phyloP scores from a whole-genome alignment of 64 coral and sea anemone genomes.

The Dendronephthya gigantea region DNA sequence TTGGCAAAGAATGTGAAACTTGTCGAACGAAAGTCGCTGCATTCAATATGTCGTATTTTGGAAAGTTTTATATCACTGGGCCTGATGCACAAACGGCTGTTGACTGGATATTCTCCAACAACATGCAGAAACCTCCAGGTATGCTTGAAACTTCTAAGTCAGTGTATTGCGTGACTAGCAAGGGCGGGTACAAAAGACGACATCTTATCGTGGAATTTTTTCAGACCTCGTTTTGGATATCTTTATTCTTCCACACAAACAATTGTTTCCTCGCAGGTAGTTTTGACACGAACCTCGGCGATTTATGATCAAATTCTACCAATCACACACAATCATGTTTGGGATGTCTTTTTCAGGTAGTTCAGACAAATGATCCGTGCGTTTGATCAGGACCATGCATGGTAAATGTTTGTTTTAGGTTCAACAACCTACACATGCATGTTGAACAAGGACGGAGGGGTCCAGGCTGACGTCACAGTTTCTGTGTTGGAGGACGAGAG shows the following conservation, averaged over 20 bases:
- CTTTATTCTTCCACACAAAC: not conserved
- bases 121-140: constrained; percentile 90
- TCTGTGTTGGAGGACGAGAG: constrained; percentile 80
- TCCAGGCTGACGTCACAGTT: constrained; percentile 84
- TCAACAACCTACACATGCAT: constrained; percentile 83
- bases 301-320: no score
- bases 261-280: no score
- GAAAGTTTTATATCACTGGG: constrained; percentile 82
- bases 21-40: constrained; percentile 70
- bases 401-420: constrained; percentile 32
- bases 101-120: constrained; percentile 94
- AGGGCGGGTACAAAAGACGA: no score
- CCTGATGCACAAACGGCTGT: constrained; percentile 77
- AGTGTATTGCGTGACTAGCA: no score
- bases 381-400: no score
- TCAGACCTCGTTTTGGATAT: not conserved
- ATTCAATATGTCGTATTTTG: constrained; percentile 99
- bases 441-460: constrained; percentile 80
- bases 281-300: no score
- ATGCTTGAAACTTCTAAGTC: not conserved
- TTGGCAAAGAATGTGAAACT: constrained; percentile 61
- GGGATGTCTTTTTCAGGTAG: no score
- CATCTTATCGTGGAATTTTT: no score
- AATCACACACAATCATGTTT: no score
- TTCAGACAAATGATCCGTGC: no score